Conservation (phyloP, 2,888 invertebrate species). For the Hydroisotoma schaefferi region DNA sequence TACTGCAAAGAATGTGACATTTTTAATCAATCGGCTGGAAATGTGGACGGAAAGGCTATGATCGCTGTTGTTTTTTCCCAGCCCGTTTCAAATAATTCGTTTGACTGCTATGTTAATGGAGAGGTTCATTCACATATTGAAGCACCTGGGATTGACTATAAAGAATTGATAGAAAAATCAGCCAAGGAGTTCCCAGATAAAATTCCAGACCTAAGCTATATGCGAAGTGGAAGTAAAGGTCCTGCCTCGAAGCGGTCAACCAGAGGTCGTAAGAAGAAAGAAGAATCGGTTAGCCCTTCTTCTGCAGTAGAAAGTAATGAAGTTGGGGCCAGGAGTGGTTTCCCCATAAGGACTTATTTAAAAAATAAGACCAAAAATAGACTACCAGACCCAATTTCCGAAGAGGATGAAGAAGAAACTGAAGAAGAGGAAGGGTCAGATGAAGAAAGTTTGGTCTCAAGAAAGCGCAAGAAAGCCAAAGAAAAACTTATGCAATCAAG, state of each 20-base stretch:
- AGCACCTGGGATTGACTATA: constrained; percentile 7
- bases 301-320: too few species aligned
- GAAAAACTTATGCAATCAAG: background rate
- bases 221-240: too few species aligned
- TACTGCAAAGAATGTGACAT: constrained; percentile 10
- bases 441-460: background rate
- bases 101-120: background rate
- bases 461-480: too few species aligned
- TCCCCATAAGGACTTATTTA: too few species aligned
- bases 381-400: too few species aligned
- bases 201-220: too few species aligned
- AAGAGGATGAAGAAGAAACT: background rate
- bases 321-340: too few species aligned
- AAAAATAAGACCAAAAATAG: too few species aligned
- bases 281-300: too few species aligned
- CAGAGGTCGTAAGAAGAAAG: too few species aligned
- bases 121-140: constrained; percentile 1
- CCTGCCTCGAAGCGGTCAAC: too few species aligned
- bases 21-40: too few species aligned
- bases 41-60: background rate
- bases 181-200: background rate
- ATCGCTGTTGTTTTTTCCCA: background rate
- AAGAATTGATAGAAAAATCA: constrained; percentile 1
- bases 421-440: background rate
- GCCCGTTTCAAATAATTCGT: background rate